These are phyloP conservation scores for Hippocampus comes DNA, from an alignment of 2,113 vertebrate genomes.

Conservation along the genomic window DNA sequence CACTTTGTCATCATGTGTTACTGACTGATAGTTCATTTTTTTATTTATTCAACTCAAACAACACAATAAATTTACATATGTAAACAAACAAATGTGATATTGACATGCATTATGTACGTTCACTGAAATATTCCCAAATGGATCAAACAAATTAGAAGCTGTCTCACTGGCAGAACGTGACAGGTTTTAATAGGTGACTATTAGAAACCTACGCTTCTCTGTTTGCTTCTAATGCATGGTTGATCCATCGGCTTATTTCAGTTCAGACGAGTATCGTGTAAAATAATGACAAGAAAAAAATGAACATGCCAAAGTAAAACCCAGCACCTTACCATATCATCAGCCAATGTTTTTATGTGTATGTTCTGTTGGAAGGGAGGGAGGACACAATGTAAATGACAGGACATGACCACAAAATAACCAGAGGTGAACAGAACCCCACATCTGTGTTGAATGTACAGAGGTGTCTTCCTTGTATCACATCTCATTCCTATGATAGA, in stretches of 20 bases:
- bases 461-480: neutral
- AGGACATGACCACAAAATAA: slow-evolving; percentile 57
- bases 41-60: neutral
- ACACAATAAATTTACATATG: neutral
- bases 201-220: neutral
- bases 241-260: slow-evolving; percentile 58
- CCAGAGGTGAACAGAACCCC: slow-evolving; percentile 36
- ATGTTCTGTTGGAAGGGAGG: slow-evolving; percentile 89
- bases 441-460: slow-evolving; percentile 17
- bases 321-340: slow-evolving; percentile 96
- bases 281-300: slow-evolving; percentile 36
- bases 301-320: slow-evolving; percentile 59
- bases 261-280: slow-evolving; percentile 31
- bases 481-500: slow-evolving; percentile 11
- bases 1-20: neutral
- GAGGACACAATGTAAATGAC: slow-evolving; percentile 76
- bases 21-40: neutral
- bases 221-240: slow-evolving; percentile 33
- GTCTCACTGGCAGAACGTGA: neutral
- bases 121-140: slow-evolving; percentile 48
- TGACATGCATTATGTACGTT: slow-evolving; percentile 17
- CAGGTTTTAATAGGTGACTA: neutral
- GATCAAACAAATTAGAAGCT: slow-evolving; percentile 46
- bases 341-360: slow-evolving; percentile 99
- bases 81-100: slow-evolving; percentile 21